Evolutionary conservation across 2,888 invertebrate genomes (phyloP), one percentile per base, ranked within the genome.

Genomic region (Zaprionus lineosus): DNA sequence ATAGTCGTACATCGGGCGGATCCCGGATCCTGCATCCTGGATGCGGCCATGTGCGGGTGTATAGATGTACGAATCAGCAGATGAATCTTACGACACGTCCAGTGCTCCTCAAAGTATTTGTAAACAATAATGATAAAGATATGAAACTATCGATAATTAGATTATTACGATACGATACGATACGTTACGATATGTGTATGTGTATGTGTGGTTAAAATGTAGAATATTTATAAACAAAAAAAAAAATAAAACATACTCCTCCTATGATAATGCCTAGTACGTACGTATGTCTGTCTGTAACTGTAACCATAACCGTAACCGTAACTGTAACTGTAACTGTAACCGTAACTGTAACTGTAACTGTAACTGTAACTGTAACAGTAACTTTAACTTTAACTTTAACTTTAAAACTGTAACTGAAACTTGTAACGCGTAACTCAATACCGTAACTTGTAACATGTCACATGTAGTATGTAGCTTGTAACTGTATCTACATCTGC

Each of bases 61-160:
- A 64, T 68, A 52, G 43, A 62, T 53, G 14, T 39, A 46, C 28
- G 40, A 26, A 64, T 33, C 65, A 70, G 40, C 44, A 71, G 41
- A 53, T 44, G 82, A 78, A 88, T 84, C 81, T 82, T 82, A 88
- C n/a, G 86, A 84, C 86, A 84, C 87, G 79, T 88, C 89, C 89
- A 89, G 88, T 87, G 86, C 88, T 86, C 87, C 87, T 86, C 88
- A 79, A 86, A 81, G 87, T 84, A 85, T 86, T 84, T 84, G 76
- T 84, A 88, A 78, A 86, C 83, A 87, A 87, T 86, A 87, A 86
- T 78, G 87, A 69, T 79, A 85, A 63, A n/a, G n/a, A n/a, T n/a
- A n/a, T n/a, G n/a, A n/a, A 57, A 33, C 31, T 51, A 73, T 33
- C 12, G 15, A 59, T 58, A 71, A 59, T 48, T 70, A 79, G 56